Conservation (phyloP, 2,113 vertebrate genomes). For the Tychaedon coryphoeus region DNA sequence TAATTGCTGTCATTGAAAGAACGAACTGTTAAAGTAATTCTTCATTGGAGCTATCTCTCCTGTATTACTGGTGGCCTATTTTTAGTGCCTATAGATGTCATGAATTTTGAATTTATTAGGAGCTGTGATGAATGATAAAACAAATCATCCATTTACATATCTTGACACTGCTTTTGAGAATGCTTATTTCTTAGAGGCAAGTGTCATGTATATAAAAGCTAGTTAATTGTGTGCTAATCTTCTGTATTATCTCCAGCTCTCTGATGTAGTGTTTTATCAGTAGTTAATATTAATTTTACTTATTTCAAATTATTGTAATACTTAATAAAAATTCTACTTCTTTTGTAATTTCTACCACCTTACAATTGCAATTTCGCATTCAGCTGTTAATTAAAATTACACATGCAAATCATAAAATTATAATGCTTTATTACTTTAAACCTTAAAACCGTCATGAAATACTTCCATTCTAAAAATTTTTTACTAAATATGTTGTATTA, state of each 20-base stretch:
- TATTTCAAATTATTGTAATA: conserved; percentile 75
- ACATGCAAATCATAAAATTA: conserved; percentile 59
- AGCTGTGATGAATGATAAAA: conserved; percentile 82
- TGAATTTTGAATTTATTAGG: conserved; percentile 83
- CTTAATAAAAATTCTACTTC: conserved; percentile 69
- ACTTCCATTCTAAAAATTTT: conserved; percentile 63
- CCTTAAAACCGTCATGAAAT: conserved; percentile 64
- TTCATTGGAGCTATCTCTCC: conserved; percentile 76
- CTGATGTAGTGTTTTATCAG: conserved; percentile 77
- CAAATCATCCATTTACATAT: conserved; percentile 83
- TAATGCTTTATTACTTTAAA: conserved; percentile 56
- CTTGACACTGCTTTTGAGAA: conserved; percentile 82
- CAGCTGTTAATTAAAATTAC: conserved; percentile 78
- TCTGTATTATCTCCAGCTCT: conserved; percentile 76
- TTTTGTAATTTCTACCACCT: conserved; percentile 68
- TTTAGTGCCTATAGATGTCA: conserved; percentile 83
- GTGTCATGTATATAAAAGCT: conserved; percentile 83
- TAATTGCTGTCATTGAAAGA: conserved; percentile 84
- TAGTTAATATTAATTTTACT: conserved; percentile 80
- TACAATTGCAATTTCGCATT: conserved; percentile 70
- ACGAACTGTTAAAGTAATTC: conserved; percentile 78
- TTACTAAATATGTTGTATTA: conserved; percentile 69
- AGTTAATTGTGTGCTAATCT: conserved; percentile 84
- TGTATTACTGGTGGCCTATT: conserved; percentile 79
- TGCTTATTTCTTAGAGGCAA: conserved; percentile 79